Conservation (phyloP, 1,140 invertebrate species). For the Drosophila kepulauana region DNA sequence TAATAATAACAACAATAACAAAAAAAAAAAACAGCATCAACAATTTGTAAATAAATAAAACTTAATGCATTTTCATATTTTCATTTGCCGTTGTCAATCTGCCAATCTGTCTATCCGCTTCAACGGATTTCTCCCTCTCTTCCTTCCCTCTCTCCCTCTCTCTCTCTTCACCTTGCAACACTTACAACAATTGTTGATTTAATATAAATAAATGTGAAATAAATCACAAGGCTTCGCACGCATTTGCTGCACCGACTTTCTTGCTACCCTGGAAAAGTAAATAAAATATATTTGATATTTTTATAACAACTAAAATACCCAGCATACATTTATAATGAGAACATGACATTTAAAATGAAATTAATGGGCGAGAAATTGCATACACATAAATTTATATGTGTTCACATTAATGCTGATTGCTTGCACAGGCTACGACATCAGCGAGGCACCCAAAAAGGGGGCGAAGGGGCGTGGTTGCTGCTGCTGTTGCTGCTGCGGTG, state of each 20-base stretch:
- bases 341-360: slow-evolving; percentile 37
- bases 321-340: neutral
- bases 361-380: slow-evolving; percentile 63
- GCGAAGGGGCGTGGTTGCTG: neutral
- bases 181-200: slow-evolving; percentile 32
- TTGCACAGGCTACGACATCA: neutral
- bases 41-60: slow-evolving; percentile 42
- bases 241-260: neutral
- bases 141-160: too few relatives aligned
- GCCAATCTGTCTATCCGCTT: slow-evolving; percentile 1
- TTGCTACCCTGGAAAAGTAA: slow-evolving; percentile 2
- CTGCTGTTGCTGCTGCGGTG: neutral
- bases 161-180: neutral
- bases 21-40: neutral
- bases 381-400: slow-evolving; percentile 45
- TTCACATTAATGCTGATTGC: slow-evolving; percentile 44
- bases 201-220: slow-evolving; percentile 12
- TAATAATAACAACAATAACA: slow-evolving; percentile 7
- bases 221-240: neutral
- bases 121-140: neutral
- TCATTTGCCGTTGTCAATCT: slow-evolving; percentile 9
- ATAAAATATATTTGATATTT: too few relatives aligned
- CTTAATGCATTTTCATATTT: slow-evolving; percentile 21
- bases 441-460: neutral
- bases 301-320: neutral